Evolutionary conservation across 64 coral and sea anemone genomes (phyloP), one percentile per base, ranked within the genome.

Genomic region (Stylophora pistillata): DNA sequence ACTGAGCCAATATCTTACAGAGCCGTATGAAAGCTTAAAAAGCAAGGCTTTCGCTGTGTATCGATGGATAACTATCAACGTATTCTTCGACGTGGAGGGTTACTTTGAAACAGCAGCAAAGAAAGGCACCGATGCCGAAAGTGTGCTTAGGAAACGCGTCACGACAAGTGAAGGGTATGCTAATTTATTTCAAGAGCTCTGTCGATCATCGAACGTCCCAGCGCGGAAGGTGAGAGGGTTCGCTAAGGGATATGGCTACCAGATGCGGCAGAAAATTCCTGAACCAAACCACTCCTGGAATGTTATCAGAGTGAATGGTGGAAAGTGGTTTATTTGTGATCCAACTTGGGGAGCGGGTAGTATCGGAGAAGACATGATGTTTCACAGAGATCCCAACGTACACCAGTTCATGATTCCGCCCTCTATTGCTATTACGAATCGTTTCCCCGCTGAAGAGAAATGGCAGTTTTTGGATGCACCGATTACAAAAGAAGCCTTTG

Each of bases 1-100:
- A 56, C 82, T 97, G 4, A 93, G 95, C 74, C 87, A 93, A 27
- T 97, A 97, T 58, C 95, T 97, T 26, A 89, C 95, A 23, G 59
- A 25, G 26, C 88, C 81, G 21, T 97, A 89, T 78, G 77, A 53
- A 28, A 76, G 63, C 47, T 57, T 89, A 16, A 72, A 82, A 78
- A 80, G 93, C 70, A 97, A 93, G 59, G 91, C 95, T 5, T 86
- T 93, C 55, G 95, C 90, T 15, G 61, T 86, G 13, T 92, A 86
- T 85, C 53, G 90, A 15, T 92, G 90, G 90, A 74, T 92, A 54
- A 86, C 80, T 41, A 77, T 64, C 7, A 92, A 92, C 71, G 15
- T 92, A 57, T 47, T 27, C 32, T 92, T 86, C 61, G 90, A 92
- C 66, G 90, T 92, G 5, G 90, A 92, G 17, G 90, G 90, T 10